A percentile compares a stretch with the other conserved stretches of the same genome.
These are phyloP conservation scores for Limnephilus marmoratus DNA, from an alignment of 2,888 invertebrate species.

Conservation along the genomic window DNA sequence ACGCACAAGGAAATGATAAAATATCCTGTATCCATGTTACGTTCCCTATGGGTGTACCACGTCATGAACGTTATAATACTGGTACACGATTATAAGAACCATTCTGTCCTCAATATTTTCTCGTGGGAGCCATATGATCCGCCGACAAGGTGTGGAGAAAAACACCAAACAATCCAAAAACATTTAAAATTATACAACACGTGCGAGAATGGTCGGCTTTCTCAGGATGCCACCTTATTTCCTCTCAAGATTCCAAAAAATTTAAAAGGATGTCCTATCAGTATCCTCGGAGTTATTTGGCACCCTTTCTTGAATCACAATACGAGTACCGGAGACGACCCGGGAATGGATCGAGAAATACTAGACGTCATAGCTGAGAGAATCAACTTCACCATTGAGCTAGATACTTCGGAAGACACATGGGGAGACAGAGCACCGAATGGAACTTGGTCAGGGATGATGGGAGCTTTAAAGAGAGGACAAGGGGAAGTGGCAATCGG, in stretches of 20 bases:
- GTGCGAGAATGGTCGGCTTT: slow-evolving; percentile 55
- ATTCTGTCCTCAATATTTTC: slow-evolving; percentile 58
- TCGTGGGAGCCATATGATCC: slow-evolving; percentile 66
- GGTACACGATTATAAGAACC: slow-evolving; percentile 61
- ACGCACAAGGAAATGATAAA: slow-evolving; percentile 54
- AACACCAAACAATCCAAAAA: slow-evolving; percentile 56
- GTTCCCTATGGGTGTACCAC: slow-evolving; percentile 62
- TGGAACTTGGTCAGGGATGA: slow-evolving; percentile 67
- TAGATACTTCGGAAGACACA: slow-evolving; percentile 64
- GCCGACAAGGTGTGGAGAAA: slow-evolving; percentile 63
- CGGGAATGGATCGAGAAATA: slow-evolving; percentile 68
- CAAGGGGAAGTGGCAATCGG: slow-evolving; percentile 69
- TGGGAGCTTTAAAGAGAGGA: slow-evolving; percentile 67
- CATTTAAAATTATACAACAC: slow-evolving; percentile 52
- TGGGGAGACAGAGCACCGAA: slow-evolving; percentile 67
- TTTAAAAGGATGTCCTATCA: slow-evolving; percentile 69
- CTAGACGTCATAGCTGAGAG: slow-evolving; percentile 67
- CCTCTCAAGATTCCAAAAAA: slow-evolving; percentile 68
- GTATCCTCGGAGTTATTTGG: slow-evolving; percentile 68
- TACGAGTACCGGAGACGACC: slow-evolving; percentile 55
- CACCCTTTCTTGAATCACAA: slow-evolving; percentile 69
- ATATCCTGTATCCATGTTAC: slow-evolving; percentile 60
- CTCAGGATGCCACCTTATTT: slow-evolving; percentile 63
- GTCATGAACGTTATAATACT: slow-evolving; percentile 60
- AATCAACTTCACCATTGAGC: slow-evolving; percentile 67